phyloP scores from a whole-genome alignment of 2,797 vertebrate species.

The Cuculus canorus region DNA sequence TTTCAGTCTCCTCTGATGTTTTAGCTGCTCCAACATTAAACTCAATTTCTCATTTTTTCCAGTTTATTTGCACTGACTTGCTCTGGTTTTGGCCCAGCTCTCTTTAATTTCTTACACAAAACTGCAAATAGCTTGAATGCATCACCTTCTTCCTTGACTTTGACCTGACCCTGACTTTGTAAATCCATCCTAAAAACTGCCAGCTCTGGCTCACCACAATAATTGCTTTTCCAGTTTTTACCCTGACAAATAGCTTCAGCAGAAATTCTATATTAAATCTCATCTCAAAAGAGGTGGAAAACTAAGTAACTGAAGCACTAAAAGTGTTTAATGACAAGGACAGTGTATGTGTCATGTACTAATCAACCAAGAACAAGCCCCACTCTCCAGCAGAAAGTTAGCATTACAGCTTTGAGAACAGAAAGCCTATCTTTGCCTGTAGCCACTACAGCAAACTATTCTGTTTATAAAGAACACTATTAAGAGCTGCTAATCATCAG shows the following conservation, averaged over 20 bases:
- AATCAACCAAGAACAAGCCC: neutral
- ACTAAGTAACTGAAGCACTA: neutral
- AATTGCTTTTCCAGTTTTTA: neutral
- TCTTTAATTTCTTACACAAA: neutral
- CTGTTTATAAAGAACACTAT: neutral
- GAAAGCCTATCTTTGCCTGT: neutral
- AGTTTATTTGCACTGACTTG: neutral
- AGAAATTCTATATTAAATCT: neutral
- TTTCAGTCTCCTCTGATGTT: neutral
- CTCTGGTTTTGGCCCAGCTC: neutral
- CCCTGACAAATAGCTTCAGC: neutral
- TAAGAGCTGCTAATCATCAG: neutral
- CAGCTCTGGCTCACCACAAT: neutral
- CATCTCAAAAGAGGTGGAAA: neutral
- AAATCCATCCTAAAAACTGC: neutral
- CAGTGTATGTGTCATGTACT: neutral
- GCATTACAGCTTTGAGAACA: neutral
- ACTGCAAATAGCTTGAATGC: neutral
- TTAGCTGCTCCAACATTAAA: neutral
- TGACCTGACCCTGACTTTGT: neutral
- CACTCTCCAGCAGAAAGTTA: neutral
- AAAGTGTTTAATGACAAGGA: neutral
- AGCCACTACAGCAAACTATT: neutral
- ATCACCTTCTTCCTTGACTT: neutral
- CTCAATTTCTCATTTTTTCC: neutral